phyloP scores from a whole-genome alignment of 2,888 invertebrate genomes.

The Helicoverpa assulta region DNA sequence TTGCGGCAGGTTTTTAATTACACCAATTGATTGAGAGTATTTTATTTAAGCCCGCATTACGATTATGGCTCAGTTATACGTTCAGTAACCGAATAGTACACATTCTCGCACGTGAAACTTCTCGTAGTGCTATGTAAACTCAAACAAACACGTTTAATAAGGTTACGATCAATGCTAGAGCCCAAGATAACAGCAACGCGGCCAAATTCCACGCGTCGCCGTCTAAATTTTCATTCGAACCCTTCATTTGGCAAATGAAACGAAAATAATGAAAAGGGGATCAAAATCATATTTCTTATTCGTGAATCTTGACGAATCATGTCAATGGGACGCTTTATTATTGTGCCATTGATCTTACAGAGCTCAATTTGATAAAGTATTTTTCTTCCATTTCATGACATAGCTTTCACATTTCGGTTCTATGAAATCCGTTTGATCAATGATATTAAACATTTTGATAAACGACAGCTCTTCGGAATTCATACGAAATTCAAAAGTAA shows the following conservation, averaged over 20 bases:
- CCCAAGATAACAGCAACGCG: conserved; percentile 4
- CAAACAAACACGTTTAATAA: conserved; percentile 48
- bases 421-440: conserved; percentile 37
- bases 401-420: conserved; percentile 5
- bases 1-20: conserved; percentile 79
- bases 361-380: conserved; percentile 12
- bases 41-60: conserved; percentile 70
- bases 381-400: conserved; percentile 4
- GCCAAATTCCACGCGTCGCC: conserved; percentile 1
- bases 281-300: conserved; percentile 1
- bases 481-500: conserved; percentile 14
- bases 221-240: not conserved
- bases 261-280: conserved; percentile 19
- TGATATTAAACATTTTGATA: conserved; percentile 7
- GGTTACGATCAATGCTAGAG: conserved; percentile 26
- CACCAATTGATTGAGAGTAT: conserved; percentile 75
- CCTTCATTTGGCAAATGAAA: conserved; percentile 10
- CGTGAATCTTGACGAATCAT: conserved; percentile 17
- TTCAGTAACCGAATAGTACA: conserved; percentile 50
- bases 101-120: conserved; percentile 54
- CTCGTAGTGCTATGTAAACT: conserved; percentile 39
- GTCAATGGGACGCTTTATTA: conserved; percentile 12
- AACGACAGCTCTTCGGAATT: conserved; percentile 6
- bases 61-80: conserved; percentile 66
- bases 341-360: conserved; percentile 14